A percentile compares a stretch with the other conserved stretches of the same genome.
phyloP scores from a whole-genome alignment of 2,888 invertebrate genomes.

The Carterocephalus palaemon region DNA sequence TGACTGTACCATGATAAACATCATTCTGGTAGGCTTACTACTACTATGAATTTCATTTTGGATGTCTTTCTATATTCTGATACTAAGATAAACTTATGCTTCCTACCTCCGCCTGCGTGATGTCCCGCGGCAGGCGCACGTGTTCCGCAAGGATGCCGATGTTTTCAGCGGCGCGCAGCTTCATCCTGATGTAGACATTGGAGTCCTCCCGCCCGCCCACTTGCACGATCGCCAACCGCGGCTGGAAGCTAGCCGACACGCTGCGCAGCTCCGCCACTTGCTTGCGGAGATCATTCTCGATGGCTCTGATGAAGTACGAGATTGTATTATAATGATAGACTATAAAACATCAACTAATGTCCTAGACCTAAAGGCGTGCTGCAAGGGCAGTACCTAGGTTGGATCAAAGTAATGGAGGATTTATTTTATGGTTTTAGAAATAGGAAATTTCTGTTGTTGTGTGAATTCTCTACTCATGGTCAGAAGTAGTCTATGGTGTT shows the following conservation, averaged over 20 bases:
- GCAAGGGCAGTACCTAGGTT: too few relatives aligned
- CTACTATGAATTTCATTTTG: too few relatives aligned
- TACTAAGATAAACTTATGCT: too few relatives aligned
- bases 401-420: too few relatives aligned
- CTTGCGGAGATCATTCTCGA: slow-evolving; percentile 82
- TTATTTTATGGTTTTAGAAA: too few relatives aligned
- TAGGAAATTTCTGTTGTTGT: too few relatives aligned
- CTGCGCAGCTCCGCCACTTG: slow-evolving; percentile 81
- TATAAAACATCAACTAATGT: too few relatives aligned
- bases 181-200: slow-evolving; percentile 98
- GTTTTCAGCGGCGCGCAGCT: slow-evolving; percentile 93
- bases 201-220: slow-evolving; percentile 98
- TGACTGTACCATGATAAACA: too few relatives aligned
- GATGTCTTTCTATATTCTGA: too few relatives aligned
- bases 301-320: slow-evolving; percentile 51
- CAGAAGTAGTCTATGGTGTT: background rate
- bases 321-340: background rate
- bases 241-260: slow-evolving; percentile 80
- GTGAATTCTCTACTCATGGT: too few relatives aligned
- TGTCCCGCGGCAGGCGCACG: slow-evolving; percentile 86
- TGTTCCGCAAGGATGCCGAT: slow-evolving; percentile 93
- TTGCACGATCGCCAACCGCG: slow-evolving; percentile 94
- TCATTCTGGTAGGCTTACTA: too few relatives aligned
- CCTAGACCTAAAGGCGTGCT: too few relatives aligned
- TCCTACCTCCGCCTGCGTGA: slow-evolving; percentile 87